Conservation (phyloP, 1,140 invertebrate genomes). For the Cotesia typhae region DNA sequence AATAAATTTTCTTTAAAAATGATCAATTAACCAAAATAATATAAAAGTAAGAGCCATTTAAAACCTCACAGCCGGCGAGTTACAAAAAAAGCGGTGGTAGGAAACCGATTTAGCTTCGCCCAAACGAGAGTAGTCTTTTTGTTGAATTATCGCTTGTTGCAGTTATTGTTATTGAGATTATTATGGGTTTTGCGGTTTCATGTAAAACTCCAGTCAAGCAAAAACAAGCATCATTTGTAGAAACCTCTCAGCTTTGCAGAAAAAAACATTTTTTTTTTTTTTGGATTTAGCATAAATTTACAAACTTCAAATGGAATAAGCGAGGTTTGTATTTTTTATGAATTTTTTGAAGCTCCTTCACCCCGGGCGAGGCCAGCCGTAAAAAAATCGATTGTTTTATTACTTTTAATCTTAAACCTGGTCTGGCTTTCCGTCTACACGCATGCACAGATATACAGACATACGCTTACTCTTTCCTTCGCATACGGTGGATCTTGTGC, state of each 20-base stretch:
- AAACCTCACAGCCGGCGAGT: neutral
- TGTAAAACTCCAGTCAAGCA: slow-evolving; percentile 35
- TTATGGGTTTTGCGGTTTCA: slow-evolving; percentile 45
- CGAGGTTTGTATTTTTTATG: too few relatives aligned
- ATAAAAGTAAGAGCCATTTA: neutral
- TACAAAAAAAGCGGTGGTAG: neutral
- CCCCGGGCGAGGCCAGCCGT: too few relatives aligned
- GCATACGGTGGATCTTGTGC: neutral
- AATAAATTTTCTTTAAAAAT: too few relatives aligned
- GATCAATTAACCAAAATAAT: too few relatives aligned
- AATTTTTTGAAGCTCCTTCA: too few relatives aligned
- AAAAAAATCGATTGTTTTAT: too few relatives aligned
- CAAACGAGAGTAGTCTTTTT: slow-evolving; percentile 33
- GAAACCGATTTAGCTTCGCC: slow-evolving; percentile 29
- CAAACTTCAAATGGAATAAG: too few relatives aligned
- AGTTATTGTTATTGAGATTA: slow-evolving; percentile 40
- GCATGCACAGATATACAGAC: slow-evolving; percentile 26
- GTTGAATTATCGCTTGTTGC: slow-evolving; percentile 32
- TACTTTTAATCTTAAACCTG: too few relatives aligned
- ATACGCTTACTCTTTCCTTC: slow-evolving; percentile 25
- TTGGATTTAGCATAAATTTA: too few relatives aligned
- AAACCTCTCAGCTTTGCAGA: too few relatives aligned
- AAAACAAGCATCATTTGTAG: slow-evolving; percentile 14
- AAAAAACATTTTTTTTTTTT: too few relatives aligned
- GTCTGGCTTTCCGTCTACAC: neutral